Percentiles rank a stretch among this genome's conserved stretches.
Evolutionary conservation across 1,140 invertebrate genomes (phyloP).

Genomic region (Lerema accius): DNA sequence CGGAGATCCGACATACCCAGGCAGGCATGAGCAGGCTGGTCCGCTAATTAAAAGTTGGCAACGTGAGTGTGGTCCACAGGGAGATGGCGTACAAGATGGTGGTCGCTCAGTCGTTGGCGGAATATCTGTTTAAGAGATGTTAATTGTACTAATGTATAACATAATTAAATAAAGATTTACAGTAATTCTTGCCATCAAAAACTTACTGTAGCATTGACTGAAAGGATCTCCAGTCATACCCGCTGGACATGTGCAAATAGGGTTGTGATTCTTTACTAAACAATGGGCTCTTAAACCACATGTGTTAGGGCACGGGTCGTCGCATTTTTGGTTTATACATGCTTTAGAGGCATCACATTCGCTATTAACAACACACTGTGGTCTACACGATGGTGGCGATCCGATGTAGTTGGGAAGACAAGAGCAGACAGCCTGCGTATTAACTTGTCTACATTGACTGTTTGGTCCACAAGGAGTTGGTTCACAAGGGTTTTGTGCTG

Average conservation of each 20-base stretch:
- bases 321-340: constrained; percentile 91
- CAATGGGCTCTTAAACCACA: constrained; percentile 90
- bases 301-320: constrained; percentile 90
- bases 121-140: constrained; percentile 56
- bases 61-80: constrained; percentile 92
- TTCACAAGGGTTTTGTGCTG: constrained; percentile 86
- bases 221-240: constrained; percentile 91
- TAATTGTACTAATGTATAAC: constrained; percentile 9
- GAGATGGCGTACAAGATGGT: constrained; percentile 89
- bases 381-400: constrained; percentile 88
- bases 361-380: constrained; percentile 89
- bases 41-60: constrained; percentile 88
- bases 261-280: constrained; percentile 86
- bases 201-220: constrained; percentile 78
- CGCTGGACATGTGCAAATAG: constrained; percentile 87
- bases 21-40: constrained; percentile 90
- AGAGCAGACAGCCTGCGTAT: constrained; percentile 89
- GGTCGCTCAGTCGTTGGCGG: constrained; percentile 83
- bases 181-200: constrained; percentile 8
- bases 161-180: background rate
- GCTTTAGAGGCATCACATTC: constrained; percentile 88
- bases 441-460: constrained; percentile 88
- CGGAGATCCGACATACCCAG: constrained; percentile 88
- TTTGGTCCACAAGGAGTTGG: constrained; percentile 91
- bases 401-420: constrained; percentile 88